Conservation (phyloP, 2,888 invertebrate genomes). For the Hoplodrina ambigua region DNA sequence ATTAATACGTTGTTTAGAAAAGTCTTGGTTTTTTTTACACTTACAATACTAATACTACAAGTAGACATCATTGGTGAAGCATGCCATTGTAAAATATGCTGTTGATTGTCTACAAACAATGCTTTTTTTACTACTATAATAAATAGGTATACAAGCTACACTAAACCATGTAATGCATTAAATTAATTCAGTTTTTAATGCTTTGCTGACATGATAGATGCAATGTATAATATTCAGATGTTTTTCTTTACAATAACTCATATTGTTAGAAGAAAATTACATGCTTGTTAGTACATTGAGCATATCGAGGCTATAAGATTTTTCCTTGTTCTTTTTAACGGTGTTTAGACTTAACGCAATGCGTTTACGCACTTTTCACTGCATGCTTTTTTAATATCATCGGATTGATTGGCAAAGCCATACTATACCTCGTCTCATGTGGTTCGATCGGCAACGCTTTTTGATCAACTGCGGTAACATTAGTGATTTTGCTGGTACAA, state of each 20-base stretch:
- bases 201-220: conserved; percentile 7
- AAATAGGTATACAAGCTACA: background rate
- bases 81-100: conserved; percentile 37
- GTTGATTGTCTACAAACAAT: conserved; percentile 17
- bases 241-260: background rate
- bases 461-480: conserved; percentile 1
- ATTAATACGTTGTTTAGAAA: conserved; percentile 19
- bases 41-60: conserved; percentile 44
- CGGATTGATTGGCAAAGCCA: conserved; percentile 20
- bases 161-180: background rate
- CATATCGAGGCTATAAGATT: conserved; percentile 2
- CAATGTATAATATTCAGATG: background rate
- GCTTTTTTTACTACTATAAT: conserved; percentile 13
- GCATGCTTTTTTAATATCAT: conserved; percentile 29
- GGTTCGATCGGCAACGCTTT: conserved; percentile 27
- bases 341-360: conserved; percentile 8
- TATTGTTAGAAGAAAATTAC: conserved; percentile 1
- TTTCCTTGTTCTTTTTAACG: background rate
- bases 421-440: conserved; percentile 51
- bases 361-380: background rate
- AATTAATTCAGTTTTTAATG: conserved; percentile 7
- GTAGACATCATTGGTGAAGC: conserved; percentile 38
- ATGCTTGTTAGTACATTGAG: conserved; percentile 12
- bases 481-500: conserved; percentile 14
- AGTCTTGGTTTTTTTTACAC: conserved; percentile 31